Percentiles rank a stretch among this genome's conserved stretches.
Evolutionary conservation across 2,113 vertebrate species (phyloP).

Genomic region (Eulacestoma nigropectus): DNA sequence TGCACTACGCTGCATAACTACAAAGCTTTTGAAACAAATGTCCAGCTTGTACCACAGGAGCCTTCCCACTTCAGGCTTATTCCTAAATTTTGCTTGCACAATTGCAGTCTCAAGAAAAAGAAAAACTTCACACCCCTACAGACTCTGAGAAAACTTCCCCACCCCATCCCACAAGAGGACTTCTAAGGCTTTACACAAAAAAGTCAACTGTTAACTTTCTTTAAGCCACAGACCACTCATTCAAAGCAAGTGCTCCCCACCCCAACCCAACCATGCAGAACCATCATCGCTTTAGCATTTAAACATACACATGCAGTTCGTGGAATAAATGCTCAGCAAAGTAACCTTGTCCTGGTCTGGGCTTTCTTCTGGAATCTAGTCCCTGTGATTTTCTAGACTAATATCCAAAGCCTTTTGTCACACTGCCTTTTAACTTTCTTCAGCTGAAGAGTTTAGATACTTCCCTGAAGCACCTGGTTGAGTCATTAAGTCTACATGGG

Average conservation of each 20-base stretch:
- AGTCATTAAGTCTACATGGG: slow-evolving; percentile 23
- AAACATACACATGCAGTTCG: slow-evolving; percentile 24
- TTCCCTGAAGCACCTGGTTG: slow-evolving; percentile 39
- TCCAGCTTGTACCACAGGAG: slow-evolving; percentile 20
- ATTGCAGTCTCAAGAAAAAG: slow-evolving; percentile 28
- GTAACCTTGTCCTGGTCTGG: slow-evolving; percentile 36
- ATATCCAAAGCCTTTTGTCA: neutral
- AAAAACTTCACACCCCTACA: slow-evolving; percentile 33
- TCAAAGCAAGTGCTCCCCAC: slow-evolving; percentile 28
- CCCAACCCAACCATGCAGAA: slow-evolving; percentile 3
- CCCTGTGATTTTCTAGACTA: neutral
- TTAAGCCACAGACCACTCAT: slow-evolving; percentile 52
- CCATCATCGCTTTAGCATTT: neutral
- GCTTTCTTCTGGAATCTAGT: slow-evolving; percentile 12
- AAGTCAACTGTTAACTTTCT: slow-evolving; percentile 57
- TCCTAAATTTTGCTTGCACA: slow-evolving; percentile 25
- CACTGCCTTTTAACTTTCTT: slow-evolving; percentile 65
- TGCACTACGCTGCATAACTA: neutral
- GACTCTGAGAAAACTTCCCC: slow-evolving; percentile 47
- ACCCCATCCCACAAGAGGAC: slow-evolving; percentile 50
- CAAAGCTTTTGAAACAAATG: slow-evolving; percentile 15
- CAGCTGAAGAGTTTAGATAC: slow-evolving; percentile 74
- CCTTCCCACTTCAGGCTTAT: slow-evolving; percentile 2
- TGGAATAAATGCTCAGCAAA: slow-evolving; percentile 32
- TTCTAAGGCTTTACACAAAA: slow-evolving; percentile 66